These are phyloP conservation scores for Saturnia pavonia DNA, from an alignment of 2,888 invertebrate genomes.

Conservation along the genomic window DNA sequence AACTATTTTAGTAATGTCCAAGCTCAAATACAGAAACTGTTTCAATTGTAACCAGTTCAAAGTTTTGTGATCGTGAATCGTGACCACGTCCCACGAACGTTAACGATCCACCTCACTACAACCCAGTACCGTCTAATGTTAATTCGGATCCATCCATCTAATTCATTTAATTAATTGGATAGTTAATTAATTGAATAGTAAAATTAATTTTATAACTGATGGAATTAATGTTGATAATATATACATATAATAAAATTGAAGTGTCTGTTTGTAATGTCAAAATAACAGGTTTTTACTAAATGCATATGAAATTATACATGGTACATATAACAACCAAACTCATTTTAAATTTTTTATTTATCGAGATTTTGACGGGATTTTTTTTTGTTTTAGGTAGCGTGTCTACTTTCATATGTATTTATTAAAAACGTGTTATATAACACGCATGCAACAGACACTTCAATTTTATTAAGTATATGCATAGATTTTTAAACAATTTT, in stretches of 20 bases:
- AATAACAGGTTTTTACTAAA: too few species aligned
- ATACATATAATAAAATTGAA: too few species aligned
- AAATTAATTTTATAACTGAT: conserved; percentile 18
- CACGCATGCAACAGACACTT: too few species aligned
- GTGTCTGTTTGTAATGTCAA: too few species aligned
- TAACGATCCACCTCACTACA: conserved; percentile 27
- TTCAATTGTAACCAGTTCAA: conserved; percentile 9
- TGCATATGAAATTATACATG: too few species aligned
- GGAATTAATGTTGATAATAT: neutral
- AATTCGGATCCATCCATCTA: conserved; percentile 38
- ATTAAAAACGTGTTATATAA: too few species aligned
- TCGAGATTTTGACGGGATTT: too few species aligned
- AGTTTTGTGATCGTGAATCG: conserved; percentile 34
- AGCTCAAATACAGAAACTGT: conserved; percentile 14
- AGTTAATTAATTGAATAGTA: conserved; percentile 32
- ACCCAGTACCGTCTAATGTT: neutral
- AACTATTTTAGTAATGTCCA: conserved; percentile 13
- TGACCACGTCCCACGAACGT: conserved; percentile 33
- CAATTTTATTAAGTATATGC: too few species aligned
- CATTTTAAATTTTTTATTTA: neutral
- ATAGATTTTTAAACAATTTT: too few species aligned
- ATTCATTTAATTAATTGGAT: conserved; percentile 34
- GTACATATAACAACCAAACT: neutral
- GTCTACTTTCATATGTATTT: too few species aligned
- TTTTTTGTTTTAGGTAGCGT: too few species aligned